These are phyloP conservation scores for Sphaerophoria taeniata DNA, from an alignment of 2,888 invertebrate genomes.

Conservation along the genomic window DNA sequence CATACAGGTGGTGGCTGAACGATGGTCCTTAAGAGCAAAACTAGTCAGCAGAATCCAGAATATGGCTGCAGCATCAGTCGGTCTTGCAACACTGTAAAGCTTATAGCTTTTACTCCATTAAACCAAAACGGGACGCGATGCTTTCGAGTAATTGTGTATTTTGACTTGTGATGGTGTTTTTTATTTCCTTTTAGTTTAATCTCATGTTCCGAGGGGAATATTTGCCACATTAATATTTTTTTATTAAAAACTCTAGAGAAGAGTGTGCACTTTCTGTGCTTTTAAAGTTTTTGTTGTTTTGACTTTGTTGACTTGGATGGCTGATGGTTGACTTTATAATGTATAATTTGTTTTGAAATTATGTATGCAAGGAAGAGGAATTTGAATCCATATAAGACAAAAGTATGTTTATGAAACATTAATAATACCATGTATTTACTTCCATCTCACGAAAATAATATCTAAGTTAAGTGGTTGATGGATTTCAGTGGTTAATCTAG, in stretches of 20 bases:
- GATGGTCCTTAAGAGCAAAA: constrained; percentile 55
- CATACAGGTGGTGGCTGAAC: constrained; percentile 59
- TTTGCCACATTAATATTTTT: constrained; percentile 71
- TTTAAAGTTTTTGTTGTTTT: constrained; percentile 46
- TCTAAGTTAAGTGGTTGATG: constrained; percentile 29
- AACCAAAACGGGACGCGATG: constrained; percentile 19
- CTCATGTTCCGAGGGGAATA: constrained; percentile 56
- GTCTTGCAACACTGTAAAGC: constrained; percentile 37
- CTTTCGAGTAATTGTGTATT: constrained; percentile 27
- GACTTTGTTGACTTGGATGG: background rate
- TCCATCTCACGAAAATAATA: constrained; percentile 18
- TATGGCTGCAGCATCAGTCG: constrained; percentile 35
- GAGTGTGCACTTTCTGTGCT: constrained; percentile 67
- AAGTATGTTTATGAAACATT: no score
- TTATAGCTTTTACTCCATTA: constrained; percentile 27
- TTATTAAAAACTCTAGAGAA: constrained; percentile 70
- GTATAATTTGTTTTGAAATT: no score
- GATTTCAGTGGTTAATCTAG: no score
- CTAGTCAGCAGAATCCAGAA: constrained; percentile 50
- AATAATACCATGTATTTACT: no score
- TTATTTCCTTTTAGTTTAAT: constrained; percentile 42
- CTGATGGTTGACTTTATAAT: no score
- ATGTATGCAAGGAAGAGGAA: no score
- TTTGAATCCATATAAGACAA: no score
- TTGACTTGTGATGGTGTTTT: constrained; percentile 6